These are phyloP conservation scores for Lathronympha strigana DNA, from an alignment of 2,888 invertebrate genomes.

Conservation along the genomic window DNA sequence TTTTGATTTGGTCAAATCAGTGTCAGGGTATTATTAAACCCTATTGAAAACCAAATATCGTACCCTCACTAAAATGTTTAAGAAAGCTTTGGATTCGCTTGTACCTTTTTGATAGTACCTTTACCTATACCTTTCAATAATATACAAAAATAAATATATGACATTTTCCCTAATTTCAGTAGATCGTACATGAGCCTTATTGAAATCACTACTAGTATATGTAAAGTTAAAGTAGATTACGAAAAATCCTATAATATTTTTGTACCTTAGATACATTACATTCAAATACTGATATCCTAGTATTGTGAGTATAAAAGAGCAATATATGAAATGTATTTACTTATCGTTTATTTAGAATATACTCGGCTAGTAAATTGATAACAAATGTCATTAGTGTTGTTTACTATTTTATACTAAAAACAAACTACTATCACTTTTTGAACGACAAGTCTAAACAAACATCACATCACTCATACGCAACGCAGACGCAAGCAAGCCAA, in stretches of 20 bases:
- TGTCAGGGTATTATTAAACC: slow-evolving; percentile 12
- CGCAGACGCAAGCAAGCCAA: too few relatives aligned
- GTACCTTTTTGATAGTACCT: slow-evolving; percentile 35
- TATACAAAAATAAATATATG: slow-evolving; percentile 25
- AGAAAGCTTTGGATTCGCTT: slow-evolving; percentile 34
- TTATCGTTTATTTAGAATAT: slow-evolving; percentile 26
- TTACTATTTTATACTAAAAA: neutral
- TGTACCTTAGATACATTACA: slow-evolving; percentile 43
- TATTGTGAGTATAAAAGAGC: slow-evolving; percentile 27
- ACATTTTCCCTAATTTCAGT: slow-evolving; percentile 19
- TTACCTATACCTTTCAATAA: slow-evolving; percentile 5
- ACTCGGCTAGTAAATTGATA: neutral
- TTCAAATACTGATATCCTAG: slow-evolving; percentile 38
- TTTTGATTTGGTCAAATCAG: neutral
- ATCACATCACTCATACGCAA: too few relatives aligned
- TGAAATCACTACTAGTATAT: slow-evolving; percentile 31
- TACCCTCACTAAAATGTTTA: slow-evolving; percentile 21
- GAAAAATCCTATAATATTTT: slow-evolving; percentile 44
- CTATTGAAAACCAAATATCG: slow-evolving; percentile 14
- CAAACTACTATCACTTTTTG: too few relatives aligned
- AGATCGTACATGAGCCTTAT: slow-evolving; percentile 34
- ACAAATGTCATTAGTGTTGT: neutral
- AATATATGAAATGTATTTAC: slow-evolving; percentile 37
- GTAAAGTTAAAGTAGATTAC: slow-evolving; percentile 39
- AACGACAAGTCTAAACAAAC: too few relatives aligned